These are phyloP conservation scores for Erpobdella octoculata DNA, from an alignment of 2,888 invertebrate species.

Conservation along the genomic window DNA sequence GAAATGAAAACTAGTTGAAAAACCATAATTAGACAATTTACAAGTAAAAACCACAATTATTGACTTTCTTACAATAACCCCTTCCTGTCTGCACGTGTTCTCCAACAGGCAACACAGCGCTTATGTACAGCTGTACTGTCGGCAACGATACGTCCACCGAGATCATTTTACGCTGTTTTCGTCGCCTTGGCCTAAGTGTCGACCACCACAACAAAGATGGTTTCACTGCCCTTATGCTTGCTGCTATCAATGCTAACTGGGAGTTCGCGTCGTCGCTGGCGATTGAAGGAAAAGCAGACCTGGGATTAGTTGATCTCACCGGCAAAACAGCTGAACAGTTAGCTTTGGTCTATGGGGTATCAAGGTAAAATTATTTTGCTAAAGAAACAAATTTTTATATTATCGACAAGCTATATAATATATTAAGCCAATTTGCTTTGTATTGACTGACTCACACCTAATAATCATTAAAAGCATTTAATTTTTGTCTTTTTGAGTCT, in stretches of 20 bases:
- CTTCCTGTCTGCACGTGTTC: neutral
- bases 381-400: neutral
- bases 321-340: conserved; percentile 45
- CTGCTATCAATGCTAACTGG: conserved; percentile 45
- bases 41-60: too few relatives aligned
- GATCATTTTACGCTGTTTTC: conserved; percentile 46
- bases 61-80: too few relatives aligned
- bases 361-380: neutral
- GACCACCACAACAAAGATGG: conserved; percentile 47
- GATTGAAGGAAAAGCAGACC: conserved; percentile 46
- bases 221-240: conserved; percentile 45
- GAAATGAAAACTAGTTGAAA: too few relatives aligned
- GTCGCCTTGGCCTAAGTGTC: conserved; percentile 47
- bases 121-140: conserved; percentile 46
- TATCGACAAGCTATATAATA: too few relatives aligned
- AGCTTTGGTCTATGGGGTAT: conserved; percentile 36
- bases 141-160: conserved; percentile 48
- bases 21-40: too few relatives aligned
- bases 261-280: conserved; percentile 47
- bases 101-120: conserved; percentile 46
- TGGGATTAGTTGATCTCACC: conserved; percentile 41
- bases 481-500: too few relatives aligned
- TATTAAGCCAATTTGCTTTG: too few relatives aligned
- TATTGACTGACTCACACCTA: too few relatives aligned
- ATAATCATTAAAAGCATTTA: too few relatives aligned